Evolutionary conservation across 2,113 vertebrate species (phyloP).

Genomic region (Clarias batrachus): DNA sequence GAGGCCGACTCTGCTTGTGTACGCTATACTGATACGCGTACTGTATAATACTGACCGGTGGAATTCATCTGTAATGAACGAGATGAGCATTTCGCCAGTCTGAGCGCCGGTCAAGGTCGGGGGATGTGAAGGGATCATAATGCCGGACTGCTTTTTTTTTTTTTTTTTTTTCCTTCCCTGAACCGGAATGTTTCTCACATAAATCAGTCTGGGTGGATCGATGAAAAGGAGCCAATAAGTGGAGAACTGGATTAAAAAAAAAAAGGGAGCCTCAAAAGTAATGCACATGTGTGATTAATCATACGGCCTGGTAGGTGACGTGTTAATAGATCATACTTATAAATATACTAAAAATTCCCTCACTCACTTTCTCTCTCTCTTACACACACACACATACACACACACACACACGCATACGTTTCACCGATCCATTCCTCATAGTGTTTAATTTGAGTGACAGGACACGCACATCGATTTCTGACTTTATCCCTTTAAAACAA

Average conservation of each 20-base stretch:
- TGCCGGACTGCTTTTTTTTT: not conserved
- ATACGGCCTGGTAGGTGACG: slow-evolving; percentile 65
- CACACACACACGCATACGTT: slow-evolving; percentile 30
- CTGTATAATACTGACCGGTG: slow-evolving; percentile 26
- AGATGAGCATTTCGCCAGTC: slow-evolving; percentile 2
- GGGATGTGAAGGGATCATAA: not conserved
- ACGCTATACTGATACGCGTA: slow-evolving; percentile 8
- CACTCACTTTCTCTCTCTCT: slow-evolving; percentile 57
- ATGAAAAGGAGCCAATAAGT: slow-evolving; percentile 57
- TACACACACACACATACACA: slow-evolving; percentile 52
- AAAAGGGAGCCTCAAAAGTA: slow-evolving; percentile 64
- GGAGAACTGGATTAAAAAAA: slow-evolving; percentile 54
- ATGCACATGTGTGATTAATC: slow-evolving; percentile 77
- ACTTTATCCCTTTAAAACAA: slow-evolving; percentile 65
- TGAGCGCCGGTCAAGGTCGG: slow-evolving; percentile 14
- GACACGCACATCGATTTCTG: slow-evolving; percentile 54
- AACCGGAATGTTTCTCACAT: slow-evolving; percentile 30
- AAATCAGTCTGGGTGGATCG: slow-evolving; percentile 29
- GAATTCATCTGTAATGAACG: slow-evolving; percentile 11
- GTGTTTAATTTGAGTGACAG: slow-evolving; percentile 57
- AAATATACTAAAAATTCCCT: slow-evolving; percentile 71
- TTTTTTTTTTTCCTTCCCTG: not conserved
- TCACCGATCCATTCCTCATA: slow-evolving; percentile 63
- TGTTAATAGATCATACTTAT: slow-evolving; percentile 79
- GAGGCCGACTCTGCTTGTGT: not conserved